A percentile compares a stretch with the other conserved stretches of the same genome.
Evolutionary conservation across 2,888 invertebrate species (phyloP).

Genomic region (Callyntrura sp.): DNA sequence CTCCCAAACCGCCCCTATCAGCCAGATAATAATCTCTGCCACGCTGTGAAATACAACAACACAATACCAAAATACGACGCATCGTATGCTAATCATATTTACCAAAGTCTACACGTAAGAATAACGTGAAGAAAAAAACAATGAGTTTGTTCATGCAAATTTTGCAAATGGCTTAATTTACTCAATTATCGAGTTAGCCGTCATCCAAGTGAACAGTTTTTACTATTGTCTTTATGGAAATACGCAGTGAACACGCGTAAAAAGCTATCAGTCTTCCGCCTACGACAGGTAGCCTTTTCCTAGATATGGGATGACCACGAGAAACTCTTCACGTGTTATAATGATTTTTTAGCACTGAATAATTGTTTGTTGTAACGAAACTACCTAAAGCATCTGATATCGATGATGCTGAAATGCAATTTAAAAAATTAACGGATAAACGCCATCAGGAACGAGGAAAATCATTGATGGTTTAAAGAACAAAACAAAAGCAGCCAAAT

Average conservation of each 20-base stretch:
- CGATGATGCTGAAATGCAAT: no score
- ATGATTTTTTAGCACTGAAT: neutral
- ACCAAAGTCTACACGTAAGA: neutral
- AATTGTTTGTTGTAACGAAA: neutral
- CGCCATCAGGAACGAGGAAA: neutral
- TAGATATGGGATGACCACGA: neutral
- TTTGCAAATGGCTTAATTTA: conserved; percentile 45
- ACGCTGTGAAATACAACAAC: neutral
- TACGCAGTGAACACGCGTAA: neutral
- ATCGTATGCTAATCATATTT: neutral
- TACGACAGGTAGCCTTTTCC: conserved; percentile 8
- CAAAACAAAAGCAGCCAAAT: neutral
- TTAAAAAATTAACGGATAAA: neutral
- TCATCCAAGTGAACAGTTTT: neutral
- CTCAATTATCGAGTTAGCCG: conserved; percentile 27
- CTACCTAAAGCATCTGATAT: neutral
- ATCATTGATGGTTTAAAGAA: neutral
- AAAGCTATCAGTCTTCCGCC: neutral
- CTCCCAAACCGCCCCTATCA: neutral
- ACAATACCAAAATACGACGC: neutral
- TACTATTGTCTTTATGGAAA: conserved; percentile 20
- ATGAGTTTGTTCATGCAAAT: conserved; percentile 34
- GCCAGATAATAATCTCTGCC: neutral
- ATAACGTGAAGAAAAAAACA: neutral
- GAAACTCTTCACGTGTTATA: neutral